phyloP scores from a whole-genome alignment of 2,797 vertebrate genomes.

The Danio tinwini region DNA sequence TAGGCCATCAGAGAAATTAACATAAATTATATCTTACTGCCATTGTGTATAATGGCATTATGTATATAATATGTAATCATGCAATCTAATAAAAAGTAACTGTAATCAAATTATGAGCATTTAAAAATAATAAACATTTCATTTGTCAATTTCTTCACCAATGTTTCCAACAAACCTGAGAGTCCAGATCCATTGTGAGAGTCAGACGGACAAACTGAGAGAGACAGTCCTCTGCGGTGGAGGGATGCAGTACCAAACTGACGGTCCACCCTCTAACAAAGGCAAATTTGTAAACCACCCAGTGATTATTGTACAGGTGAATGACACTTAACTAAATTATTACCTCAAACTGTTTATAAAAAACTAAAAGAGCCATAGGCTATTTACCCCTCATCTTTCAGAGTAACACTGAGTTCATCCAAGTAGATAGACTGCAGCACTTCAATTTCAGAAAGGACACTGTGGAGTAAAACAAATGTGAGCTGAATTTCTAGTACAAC shows the following conservation, averaged over 20 bases:
- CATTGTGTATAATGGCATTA: too few species aligned
- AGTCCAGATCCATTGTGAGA: constrained; percentile 84
- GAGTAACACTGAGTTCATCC: constrained; percentile 85
- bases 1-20: too few species aligned
- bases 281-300: background rate
- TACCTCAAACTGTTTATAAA: background rate
- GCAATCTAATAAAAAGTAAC: too few species aligned
- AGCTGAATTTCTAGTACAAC: background rate
- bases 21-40: too few species aligned
- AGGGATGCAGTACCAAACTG: constrained; percentile 87
- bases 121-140: too few species aligned
- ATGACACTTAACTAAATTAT: background rate
- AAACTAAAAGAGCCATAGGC: background rate
- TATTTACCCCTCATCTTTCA: constrained; percentile 79
- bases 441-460: constrained; percentile 87
- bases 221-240: constrained; percentile 89
- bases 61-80: too few species aligned
- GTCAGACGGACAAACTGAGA: constrained; percentile 92
- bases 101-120: too few species aligned
- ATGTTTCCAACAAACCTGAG: constrained; percentile 71
- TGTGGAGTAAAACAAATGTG: constrained; percentile 50
- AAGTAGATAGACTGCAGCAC: constrained; percentile 95
- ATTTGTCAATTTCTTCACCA: background rate
- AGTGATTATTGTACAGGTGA: background rate
- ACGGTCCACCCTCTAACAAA: constrained; percentile 84